A percentile compares a stretch with the other conserved stretches of the same genome.
Evolutionary conservation across 1,140 invertebrate genomes (phyloP).

Genomic region (Zaprionus kolodkinae): DNA sequence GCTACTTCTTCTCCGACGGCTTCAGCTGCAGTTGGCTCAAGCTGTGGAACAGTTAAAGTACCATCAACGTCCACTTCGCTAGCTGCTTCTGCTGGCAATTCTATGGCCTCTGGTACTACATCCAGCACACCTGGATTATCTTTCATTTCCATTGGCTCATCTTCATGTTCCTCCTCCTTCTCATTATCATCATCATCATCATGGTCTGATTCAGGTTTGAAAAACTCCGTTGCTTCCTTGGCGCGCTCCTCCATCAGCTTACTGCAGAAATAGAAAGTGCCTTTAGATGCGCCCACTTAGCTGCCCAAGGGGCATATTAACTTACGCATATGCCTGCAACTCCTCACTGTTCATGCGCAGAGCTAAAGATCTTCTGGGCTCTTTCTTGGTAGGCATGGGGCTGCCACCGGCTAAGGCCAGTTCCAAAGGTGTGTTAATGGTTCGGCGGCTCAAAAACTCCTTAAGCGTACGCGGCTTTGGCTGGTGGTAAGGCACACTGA

Average conservation of each 20-base stretch:
- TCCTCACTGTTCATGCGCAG: constrained; percentile 85
- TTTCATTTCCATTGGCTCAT: constrained; percentile 22
- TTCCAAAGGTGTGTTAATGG: constrained; percentile 67
- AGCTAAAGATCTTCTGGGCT: constrained; percentile 58
- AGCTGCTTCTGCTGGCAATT: not conserved
- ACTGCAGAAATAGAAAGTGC: constrained; percentile 53
- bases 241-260: constrained; percentile 85
- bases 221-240: constrained; percentile 86
- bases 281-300: not conserved
- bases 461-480: constrained; percentile 88
- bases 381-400: constrained; percentile 53
- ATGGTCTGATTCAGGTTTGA: constrained; percentile 85
- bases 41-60: constrained; percentile 2
- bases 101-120: not conserved
- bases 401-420: constrained; percentile 78
- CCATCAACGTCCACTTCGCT: constrained; percentile 3
- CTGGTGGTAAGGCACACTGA: constrained; percentile 89
- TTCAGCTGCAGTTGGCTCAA: not conserved
- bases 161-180: constrained; percentile 19
- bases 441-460: constrained; percentile 87
- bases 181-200: constrained; percentile 32
- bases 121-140: constrained; percentile 47
- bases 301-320: not conserved
- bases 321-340: constrained; percentile 85
- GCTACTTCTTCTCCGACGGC: not conserved